Evolutionary conservation across 2,888 invertebrate genomes (phyloP).

Genomic region (Stenodema calcarata): DNA sequence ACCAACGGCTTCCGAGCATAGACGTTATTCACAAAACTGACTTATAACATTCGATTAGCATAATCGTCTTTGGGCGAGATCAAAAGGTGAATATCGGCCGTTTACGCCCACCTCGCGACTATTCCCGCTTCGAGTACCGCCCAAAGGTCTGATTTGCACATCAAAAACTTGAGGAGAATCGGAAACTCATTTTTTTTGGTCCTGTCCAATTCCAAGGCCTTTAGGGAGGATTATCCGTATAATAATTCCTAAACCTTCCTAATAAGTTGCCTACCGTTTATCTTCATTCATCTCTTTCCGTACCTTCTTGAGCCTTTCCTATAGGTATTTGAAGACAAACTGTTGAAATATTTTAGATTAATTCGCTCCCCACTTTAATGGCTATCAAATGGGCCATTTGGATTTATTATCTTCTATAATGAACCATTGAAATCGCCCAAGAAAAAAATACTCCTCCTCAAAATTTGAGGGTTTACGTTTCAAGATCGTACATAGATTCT

Average conservation of each 20-base stretch:
- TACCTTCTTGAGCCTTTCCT: no score
- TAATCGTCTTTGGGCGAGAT: constrained; percentile 16
- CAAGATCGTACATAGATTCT: no score
- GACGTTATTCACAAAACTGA: background rate
- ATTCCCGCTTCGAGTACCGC: background rate
- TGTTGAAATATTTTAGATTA: no score
- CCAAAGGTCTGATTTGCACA: background rate
- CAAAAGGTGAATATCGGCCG: constrained; percentile 10
- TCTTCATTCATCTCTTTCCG: background rate
- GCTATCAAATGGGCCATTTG: no score
- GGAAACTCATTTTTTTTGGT: background rate
- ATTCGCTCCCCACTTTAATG: no score
- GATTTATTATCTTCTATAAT: no score
- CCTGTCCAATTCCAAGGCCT: background rate
- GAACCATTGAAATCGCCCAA: no score
- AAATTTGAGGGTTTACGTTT: no score
- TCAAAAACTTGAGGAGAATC: background rate
- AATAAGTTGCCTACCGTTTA: background rate
- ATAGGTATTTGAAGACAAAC: no score
- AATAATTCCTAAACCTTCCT: background rate
- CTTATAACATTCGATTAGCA: constrained; percentile 21
- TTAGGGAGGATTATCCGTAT: background rate
- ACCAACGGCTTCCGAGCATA: constrained; percentile 6
- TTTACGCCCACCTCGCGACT: background rate
- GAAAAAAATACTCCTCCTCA: no score